Evolutionary conservation across 2,888 invertebrate species (phyloP).

Genomic region (Linnaemya tessellans): DNA sequence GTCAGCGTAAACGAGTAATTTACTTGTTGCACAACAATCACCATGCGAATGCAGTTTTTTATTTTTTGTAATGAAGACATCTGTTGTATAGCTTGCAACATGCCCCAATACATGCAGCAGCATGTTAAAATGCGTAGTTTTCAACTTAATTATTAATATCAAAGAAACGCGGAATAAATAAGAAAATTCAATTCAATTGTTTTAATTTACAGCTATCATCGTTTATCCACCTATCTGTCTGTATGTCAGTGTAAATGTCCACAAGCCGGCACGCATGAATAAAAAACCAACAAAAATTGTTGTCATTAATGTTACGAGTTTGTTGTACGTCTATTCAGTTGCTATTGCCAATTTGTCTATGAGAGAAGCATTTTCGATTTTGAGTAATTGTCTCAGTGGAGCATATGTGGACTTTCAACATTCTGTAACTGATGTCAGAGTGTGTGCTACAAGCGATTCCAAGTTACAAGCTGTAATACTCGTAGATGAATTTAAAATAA

Average conservation of each 20-base stretch:
- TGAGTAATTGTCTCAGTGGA: neutral
- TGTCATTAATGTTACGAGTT: slow-evolving; percentile 34
- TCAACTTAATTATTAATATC: slow-evolving; percentile 53
- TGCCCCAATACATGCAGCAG: slow-evolving; percentile 6
- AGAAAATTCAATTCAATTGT: slow-evolving; percentile 30
- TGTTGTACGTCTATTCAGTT: too few species aligned
- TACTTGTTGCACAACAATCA: slow-evolving; percentile 26
- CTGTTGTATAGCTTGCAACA: slow-evolving; percentile 16
- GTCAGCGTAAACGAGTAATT: slow-evolving; percentile 6
- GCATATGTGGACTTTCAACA: too few species aligned
- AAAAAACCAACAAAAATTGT: slow-evolving; percentile 28
- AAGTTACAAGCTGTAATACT: neutral
- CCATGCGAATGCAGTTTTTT: neutral
- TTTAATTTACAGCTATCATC: neutral
- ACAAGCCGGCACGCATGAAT: neutral
- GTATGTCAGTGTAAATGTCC: neutral
- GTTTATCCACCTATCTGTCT: neutral
- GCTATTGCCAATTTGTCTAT: slow-evolving; percentile 23
- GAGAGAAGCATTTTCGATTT: too few species aligned
- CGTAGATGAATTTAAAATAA: too few species aligned
- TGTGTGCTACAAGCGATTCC: neutral
- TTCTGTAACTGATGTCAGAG: too few species aligned
- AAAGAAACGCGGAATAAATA: slow-evolving; percentile 7
- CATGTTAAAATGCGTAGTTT: slow-evolving; percentile 53
- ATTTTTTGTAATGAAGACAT: neutral